Percentiles rank a stretch among this genome's conserved stretches.
Evolutionary conservation across 1,140 invertebrate genomes (phyloP).

Genomic region (Drosophila ogumai): DNA sequence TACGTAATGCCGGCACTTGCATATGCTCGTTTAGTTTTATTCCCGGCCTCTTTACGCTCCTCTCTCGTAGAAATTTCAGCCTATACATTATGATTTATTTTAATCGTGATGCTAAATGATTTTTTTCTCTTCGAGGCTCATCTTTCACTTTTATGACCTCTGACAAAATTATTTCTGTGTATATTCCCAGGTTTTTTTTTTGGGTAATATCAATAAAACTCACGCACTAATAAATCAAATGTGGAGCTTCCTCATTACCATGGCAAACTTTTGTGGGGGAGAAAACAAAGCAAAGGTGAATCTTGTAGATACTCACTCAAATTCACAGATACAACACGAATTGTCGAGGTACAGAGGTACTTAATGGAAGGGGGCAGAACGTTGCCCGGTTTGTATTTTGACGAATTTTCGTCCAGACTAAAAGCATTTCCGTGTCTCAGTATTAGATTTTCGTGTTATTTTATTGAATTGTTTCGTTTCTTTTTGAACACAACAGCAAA

Average conservation of each 20-base stretch:
- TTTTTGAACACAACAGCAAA: constrained; percentile 33
- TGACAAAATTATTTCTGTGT: constrained; percentile 68
- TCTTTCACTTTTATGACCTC: constrained; percentile 67
- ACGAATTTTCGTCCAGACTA: constrained; percentile 50
- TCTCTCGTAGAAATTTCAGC: background rate
- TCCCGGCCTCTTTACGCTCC: constrained; percentile 5
- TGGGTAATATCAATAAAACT: constrained; percentile 52
- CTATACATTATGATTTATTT: constrained; percentile 80
- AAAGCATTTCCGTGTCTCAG: constrained; percentile 74
- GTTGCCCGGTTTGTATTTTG: constrained; percentile 31
- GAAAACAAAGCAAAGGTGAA: constrained; percentile 21
- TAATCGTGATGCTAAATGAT: constrained; percentile 84
- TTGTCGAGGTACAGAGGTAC: background rate
- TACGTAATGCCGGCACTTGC: constrained; percentile 67
- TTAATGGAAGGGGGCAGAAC: background rate
- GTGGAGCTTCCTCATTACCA: constrained; percentile 23
- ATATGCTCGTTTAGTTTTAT: constrained; percentile 44
- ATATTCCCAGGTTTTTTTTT: constrained; percentile 38
- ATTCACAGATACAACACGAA: constrained; percentile 14
- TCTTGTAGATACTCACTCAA: constrained; percentile 13
- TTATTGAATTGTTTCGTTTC: constrained; percentile 66
- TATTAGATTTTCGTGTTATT: constrained; percentile 65
- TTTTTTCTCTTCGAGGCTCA: constrained; percentile 52
- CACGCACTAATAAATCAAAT: constrained; percentile 39
- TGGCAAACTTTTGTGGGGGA: background rate